Conservation (phyloP, 2,797 vertebrate genomes). For the Crenichthys baileyi region DNA sequence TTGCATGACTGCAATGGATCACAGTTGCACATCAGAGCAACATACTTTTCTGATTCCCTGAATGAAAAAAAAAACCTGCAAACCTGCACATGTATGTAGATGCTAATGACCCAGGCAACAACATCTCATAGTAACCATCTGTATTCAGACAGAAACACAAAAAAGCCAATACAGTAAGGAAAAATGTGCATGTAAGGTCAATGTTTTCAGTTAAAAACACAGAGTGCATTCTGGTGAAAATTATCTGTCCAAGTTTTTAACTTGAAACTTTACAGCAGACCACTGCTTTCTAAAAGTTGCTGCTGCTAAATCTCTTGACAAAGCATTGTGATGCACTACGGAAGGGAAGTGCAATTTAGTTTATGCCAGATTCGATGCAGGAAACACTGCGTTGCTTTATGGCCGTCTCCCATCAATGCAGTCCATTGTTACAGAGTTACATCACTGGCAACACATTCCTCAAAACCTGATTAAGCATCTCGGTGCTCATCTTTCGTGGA, state of each 20-base stretch:
- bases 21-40: not conserved
- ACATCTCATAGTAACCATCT: not conserved
- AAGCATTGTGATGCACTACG: not conserved
- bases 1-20: not conserved
- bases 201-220: not conserved
- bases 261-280: not conserved
- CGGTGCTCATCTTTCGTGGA: conserved; percentile 5
- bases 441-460: conserved; percentile 28
- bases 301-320: not conserved
- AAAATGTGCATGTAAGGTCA: not conserved
- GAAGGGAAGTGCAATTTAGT: conserved; percentile 12
- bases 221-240: not conserved
- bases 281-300: not conserved
- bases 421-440: conserved; percentile 42
- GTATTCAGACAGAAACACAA: not conserved
- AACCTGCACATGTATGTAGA: not conserved
- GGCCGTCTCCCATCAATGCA: conserved; percentile 37
- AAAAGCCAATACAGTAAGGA: not conserved
- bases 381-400: conserved; percentile 18
- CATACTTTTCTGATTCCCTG: not conserved
- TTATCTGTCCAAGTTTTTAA: not conserved
- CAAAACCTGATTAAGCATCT: conserved; percentile 12
- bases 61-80: not conserved
- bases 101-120: not conserved
- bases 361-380: conserved; percentile 5